A percentile compares a stretch with the other conserved stretches of the same genome.
Conservation (phyloP, 2,797 vertebrate genomes). For the Spondyliosoma cantharus region DNA sequence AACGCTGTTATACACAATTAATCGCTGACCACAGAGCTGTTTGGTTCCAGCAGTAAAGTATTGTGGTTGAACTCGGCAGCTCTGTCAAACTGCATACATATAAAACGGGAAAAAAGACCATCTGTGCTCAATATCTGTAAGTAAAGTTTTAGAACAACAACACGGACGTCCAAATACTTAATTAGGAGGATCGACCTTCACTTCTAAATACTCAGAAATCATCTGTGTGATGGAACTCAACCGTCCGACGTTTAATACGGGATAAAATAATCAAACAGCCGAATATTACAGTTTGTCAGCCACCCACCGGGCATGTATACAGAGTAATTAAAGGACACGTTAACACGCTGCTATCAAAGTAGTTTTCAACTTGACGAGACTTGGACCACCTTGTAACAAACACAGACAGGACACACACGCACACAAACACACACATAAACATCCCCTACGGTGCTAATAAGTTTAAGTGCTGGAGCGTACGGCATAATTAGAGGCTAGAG, state of each 20-base stretch:
- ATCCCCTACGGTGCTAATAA: conserved; percentile 69
- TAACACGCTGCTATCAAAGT: conserved; percentile 46
- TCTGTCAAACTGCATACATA: conserved; percentile 1
- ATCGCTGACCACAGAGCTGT: neutral
- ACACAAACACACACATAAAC: conserved; percentile 30
- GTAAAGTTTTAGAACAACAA: conserved; percentile 4
- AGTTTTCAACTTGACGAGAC: conserved; percentile 31
- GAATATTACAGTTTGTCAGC: neutral
- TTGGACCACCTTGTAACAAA: conserved; percentile 32
- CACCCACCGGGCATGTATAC: neutral
- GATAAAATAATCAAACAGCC: neutral
- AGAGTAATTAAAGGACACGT: conserved; percentile 44
- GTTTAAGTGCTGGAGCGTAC: conserved; percentile 80
- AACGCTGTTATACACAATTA: neutral
- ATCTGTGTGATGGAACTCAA: neutral
- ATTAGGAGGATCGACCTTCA: neutral
- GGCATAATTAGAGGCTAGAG: conserved; percentile 74
- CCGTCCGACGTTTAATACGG: neutral
- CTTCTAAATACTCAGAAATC: neutral
- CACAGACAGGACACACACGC: conserved; percentile 24
- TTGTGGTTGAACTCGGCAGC: neutral
- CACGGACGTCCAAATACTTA: neutral
- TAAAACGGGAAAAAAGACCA: neutral
- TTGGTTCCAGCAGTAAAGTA: neutral
- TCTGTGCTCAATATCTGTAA: conserved; percentile 3